Base-by-base conservation (phyloP, 2,113 vertebrate genomes). In the Plotosus lineatus region DNA sequence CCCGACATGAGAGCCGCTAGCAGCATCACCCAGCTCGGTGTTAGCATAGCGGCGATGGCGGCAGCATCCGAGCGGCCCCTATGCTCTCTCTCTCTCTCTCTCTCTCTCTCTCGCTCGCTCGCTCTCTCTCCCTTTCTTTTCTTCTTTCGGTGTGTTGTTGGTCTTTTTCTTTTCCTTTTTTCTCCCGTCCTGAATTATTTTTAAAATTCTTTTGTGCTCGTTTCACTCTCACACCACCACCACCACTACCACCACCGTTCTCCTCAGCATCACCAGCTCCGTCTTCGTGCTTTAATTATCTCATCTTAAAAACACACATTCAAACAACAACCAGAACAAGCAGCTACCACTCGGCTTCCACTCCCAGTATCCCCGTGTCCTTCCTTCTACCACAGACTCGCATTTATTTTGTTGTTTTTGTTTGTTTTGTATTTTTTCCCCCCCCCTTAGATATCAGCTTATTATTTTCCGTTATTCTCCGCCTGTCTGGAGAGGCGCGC, bases 1-100 rank as follows among this genome's bases (percentile, higher is more conserved):
- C 92, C 94, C 85, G 93, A 94, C 94, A 95, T 92, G 87, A 91
- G 90, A 90, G 89, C 93, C 89, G 92, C 93, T 88, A 95, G 87
- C 87, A 90, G 91, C 68, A 95, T 92, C 91, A 93, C 84, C 90
- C 93, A 93, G 92, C 93, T 91, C 78, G 55, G 78, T 51, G 44
- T 79, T 76, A 69, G 79, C 84, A 86, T 86, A 44, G 92, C 91
- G 91, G 88, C 89, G 92, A 73, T 89, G 83, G 89, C 87, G 91
- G 73, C 88, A 89, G 75, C 93, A 94, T 93, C 88, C 92, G 91
- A 92, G 91, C 93, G 89, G 85, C 86, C 1, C 17, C 40, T 21
- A 14, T 8, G 33, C 58, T 31, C 0, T 28, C 26, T 19, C 46
- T 36, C 72, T 31, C 26, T 12, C 9, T 72, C 14, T 15, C 46